Evolutionary conservation across 1,140 invertebrate species (phyloP).

Genomic region (Meloidogyne hapla): DNA sequence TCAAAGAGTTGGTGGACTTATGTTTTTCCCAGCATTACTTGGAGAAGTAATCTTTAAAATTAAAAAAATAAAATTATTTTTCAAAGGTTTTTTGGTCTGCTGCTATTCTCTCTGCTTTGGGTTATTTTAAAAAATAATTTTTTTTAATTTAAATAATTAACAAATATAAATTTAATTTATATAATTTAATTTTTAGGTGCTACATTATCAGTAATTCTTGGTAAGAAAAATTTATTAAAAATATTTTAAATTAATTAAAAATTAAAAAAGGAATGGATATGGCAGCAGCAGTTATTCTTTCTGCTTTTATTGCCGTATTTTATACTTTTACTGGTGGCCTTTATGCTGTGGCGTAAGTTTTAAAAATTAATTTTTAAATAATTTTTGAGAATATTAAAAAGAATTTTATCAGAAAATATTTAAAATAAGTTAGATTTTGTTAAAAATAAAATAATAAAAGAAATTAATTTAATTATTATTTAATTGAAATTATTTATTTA

Average conservation of each 20-base stretch:
- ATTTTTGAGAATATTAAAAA: too few species aligned
- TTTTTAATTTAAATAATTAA: background rate
- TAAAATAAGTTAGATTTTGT: too few species aligned
- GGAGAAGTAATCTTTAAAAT: slow-evolving; percentile 75
- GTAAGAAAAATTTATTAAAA: background rate
- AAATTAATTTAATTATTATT: too few species aligned
- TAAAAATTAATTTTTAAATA: too few species aligned
- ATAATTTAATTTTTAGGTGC: slow-evolving; percentile 71
- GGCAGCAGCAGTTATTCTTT: slow-evolving; percentile 82
- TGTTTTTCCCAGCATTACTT: slow-evolving; percentile 91
- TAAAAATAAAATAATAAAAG: slow-evolving; percentile 16
- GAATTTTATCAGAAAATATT: too few species aligned
- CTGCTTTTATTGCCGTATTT: slow-evolving; percentile 89
- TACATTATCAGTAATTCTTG: slow-evolving; percentile 90
- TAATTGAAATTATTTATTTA: too few species aligned
- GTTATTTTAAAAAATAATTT: background rate
- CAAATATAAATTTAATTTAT: background rate
- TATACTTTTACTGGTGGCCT: slow-evolving; percentile 96
- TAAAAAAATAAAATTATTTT: background rate
- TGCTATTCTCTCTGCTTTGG: slow-evolving; percentile 88
- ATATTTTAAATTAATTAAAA: background rate
- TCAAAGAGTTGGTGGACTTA: slow-evolving; percentile 88
- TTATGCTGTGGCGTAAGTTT: slow-evolving; percentile 90
- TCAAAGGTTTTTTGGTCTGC: slow-evolving; percentile 82
- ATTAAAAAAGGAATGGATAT: slow-evolving; percentile 78